Evolutionary conservation across 1,140 invertebrate genomes (phyloP).

Genomic region (Brachystomella parvula): DNA sequence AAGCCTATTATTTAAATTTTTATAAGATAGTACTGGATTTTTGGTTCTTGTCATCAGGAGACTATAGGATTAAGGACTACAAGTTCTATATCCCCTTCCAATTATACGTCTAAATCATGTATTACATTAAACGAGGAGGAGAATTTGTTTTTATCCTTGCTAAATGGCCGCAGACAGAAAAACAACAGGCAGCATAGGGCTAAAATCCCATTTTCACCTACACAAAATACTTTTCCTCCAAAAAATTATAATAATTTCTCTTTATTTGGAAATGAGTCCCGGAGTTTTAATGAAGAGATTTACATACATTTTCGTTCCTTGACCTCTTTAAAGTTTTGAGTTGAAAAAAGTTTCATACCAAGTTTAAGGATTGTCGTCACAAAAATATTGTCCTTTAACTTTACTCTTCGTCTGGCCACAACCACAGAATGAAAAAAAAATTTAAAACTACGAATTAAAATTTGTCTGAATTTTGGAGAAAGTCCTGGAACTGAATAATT

Average conservation of each 20-base stretch:
- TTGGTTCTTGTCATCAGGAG: not conserved
- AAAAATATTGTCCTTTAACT: too few species aligned
- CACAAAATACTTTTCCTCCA: not conserved
- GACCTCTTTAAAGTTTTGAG: not conserved
- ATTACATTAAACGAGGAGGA: not conserved
- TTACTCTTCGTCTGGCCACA: too few species aligned
- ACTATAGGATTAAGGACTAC: not conserved
- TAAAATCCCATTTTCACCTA: too few species aligned
- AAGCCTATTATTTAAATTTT: not conserved
- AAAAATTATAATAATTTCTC: not conserved
- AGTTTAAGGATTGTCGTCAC: too few species aligned
- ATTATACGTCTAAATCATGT: not conserved
- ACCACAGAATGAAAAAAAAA: too few species aligned
- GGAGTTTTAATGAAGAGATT: slow-evolving; percentile 4
- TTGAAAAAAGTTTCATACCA: too few species aligned
- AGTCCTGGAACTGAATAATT: too few species aligned
- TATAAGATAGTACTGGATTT: too few species aligned
- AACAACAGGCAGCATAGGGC: too few species aligned
- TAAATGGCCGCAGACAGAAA: too few species aligned
- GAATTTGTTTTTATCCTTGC: not conserved
- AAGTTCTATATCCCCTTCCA: not conserved
- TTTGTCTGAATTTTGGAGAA: too few species aligned
- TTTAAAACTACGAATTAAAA: too few species aligned
- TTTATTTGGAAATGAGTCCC: slow-evolving; percentile 1
- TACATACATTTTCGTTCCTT: not conserved